Evolutionary conservation across 2,113 vertebrate species (phyloP).

Genomic region (Cnemophilus loriae): DNA sequence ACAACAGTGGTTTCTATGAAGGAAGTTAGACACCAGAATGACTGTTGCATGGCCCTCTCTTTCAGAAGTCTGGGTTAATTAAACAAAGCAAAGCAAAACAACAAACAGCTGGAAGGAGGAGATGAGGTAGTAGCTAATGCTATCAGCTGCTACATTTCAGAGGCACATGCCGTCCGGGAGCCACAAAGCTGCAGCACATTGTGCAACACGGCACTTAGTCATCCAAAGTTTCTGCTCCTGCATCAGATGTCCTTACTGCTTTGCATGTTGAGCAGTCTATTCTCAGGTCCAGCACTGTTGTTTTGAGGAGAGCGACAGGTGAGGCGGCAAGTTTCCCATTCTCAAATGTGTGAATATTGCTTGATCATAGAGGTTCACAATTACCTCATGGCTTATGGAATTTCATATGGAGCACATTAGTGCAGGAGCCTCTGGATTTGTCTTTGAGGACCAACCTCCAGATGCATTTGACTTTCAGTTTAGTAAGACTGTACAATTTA

Average conservation of each 20-base stretch:
- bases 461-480: not conserved
- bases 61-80: slow-evolving; percentile 6
- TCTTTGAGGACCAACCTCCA: not conserved
- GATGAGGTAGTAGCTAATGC: not conserved
- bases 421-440: not conserved
- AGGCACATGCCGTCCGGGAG: not conserved
- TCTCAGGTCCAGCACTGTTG: not conserved
- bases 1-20: not conserved
- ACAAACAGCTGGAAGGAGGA: not conserved
- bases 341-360: not conserved
- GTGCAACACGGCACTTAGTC: not conserved
- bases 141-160: not conserved
- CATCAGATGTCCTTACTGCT: not conserved
- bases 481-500: not conserved
- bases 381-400: not conserved
- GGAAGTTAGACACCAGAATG: not conserved
- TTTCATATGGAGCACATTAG: not conserved
- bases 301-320: not conserved
- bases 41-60: not conserved
- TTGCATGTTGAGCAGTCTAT: not conserved
- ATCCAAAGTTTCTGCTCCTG: not conserved
- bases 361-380: not conserved
- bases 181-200: not conserved
- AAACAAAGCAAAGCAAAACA: not conserved
- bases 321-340: not conserved